phyloP scores from a whole-genome alignment of 2,888 invertebrate species.

The Phalangium opilio region DNA sequence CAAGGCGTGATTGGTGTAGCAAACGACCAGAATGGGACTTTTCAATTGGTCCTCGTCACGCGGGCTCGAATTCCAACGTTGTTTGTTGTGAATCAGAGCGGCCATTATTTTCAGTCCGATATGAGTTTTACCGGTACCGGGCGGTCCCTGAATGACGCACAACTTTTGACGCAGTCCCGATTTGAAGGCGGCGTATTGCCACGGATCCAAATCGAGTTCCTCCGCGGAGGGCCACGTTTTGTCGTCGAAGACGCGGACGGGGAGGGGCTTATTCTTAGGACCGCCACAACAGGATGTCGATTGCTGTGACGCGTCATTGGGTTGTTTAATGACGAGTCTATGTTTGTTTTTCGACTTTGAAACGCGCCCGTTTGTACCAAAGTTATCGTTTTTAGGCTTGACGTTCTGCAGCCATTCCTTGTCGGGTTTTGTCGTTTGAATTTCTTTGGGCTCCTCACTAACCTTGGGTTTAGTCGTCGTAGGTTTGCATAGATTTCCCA shows the following conservation, averaged over 20 bases:
- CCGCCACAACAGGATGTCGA: too few relatives aligned
- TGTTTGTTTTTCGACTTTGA: too few relatives aligned
- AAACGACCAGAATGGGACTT: conserved; percentile 53
- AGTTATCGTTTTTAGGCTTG: too few relatives aligned
- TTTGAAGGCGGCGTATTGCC: conserved; percentile 50
- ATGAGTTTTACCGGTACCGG: conserved; percentile 74
- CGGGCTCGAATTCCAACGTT: conserved; percentile 27
- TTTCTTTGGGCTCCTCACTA: too few relatives aligned
- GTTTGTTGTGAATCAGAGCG: conserved; percentile 45
- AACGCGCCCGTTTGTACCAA: too few relatives aligned
- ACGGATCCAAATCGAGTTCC: conserved; percentile 42
- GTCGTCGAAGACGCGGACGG: conserved; percentile 7
- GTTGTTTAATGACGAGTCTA: too few relatives aligned
- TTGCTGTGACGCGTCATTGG: too few relatives aligned
- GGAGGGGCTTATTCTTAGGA: background rate
- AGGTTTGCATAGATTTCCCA: too few relatives aligned
- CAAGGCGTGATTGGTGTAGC: conserved; percentile 71
- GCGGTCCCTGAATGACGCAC: conserved; percentile 45
- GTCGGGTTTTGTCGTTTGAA: background rate
- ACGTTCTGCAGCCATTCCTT: too few relatives aligned
- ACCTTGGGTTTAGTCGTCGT: too few relatives aligned
- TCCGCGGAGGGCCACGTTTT: conserved; percentile 37
- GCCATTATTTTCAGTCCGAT: conserved; percentile 58
- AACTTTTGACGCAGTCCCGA: conserved; percentile 54
- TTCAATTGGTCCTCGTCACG: conserved; percentile 28